Conservation (phyloP, 1,140 invertebrate genomes). For the Hycleus phaleratus region DNA sequence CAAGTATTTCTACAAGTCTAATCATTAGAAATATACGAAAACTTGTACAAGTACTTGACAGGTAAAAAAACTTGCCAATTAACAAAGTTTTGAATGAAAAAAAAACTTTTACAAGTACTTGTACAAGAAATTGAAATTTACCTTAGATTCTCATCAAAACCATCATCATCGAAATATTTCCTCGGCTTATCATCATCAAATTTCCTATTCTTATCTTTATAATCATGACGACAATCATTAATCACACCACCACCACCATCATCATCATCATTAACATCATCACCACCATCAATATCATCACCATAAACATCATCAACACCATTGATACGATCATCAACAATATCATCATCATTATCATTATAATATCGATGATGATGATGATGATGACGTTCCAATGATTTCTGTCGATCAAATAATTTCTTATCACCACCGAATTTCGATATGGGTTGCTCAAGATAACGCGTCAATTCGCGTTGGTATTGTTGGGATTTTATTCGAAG, state of each 20-base stretch:
- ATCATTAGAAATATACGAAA: too few species aligned
- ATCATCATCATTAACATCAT: neutral
- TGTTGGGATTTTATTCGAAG: neutral
- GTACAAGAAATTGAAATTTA: slow-evolving; percentile 1
- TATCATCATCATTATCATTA: neutral
- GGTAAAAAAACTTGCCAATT: slow-evolving; percentile 19
- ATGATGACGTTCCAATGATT: slow-evolving; percentile 22
- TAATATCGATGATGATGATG: slow-evolving; percentile 11
- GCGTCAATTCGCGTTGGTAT: slow-evolving; percentile 18
- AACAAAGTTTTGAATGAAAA: neutral
- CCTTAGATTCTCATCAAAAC: slow-evolving; percentile 34
- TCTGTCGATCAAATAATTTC: slow-evolving; percentile 31
- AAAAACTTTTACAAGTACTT: neutral
- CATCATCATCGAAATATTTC: slow-evolving; percentile 32
- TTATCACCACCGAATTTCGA: slow-evolving; percentile 24
- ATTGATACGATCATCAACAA: too few species aligned
- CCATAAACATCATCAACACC: neutral
- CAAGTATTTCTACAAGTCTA: too few species aligned
- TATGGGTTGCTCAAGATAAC: slow-evolving; percentile 30
- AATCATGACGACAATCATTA: too few species aligned
- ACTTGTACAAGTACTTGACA: slow-evolving; percentile 11
- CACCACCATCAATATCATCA: neutral
- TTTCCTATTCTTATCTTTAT: slow-evolving; percentile 5
- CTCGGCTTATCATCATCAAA: slow-evolving; percentile 18
- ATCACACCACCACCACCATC: too few species aligned